A percentile compares a stretch with the other conserved stretches of the same genome.
phyloP scores from a whole-genome alignment of 2,113 vertebrate genomes.

The Oncorhynchus mykiss region DNA sequence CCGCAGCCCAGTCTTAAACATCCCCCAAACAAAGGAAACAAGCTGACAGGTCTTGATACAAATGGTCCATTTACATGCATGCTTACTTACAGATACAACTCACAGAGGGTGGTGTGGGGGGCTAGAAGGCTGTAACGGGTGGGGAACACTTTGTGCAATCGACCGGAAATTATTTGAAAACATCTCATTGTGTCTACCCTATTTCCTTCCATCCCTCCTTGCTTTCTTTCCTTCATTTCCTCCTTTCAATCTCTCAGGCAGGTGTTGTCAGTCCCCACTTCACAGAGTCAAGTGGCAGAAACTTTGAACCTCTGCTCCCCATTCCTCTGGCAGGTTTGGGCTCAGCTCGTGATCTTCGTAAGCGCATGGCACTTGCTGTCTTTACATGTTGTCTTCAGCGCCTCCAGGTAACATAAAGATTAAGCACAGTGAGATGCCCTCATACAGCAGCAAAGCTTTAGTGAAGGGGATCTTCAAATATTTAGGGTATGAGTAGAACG shows the following conservation, averaged over 20 bases:
- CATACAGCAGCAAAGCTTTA: conserved; percentile 61
- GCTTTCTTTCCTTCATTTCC: conserved; percentile 31
- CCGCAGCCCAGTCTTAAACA: conserved; percentile 14
- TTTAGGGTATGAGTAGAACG: conserved; percentile 72
- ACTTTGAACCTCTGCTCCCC: conserved; percentile 66
- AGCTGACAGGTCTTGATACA: conserved; percentile 6
- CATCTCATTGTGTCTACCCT: conserved; percentile 33
- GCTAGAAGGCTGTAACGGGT: neutral
- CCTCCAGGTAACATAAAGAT: conserved; percentile 76
- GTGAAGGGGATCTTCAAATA: conserved; percentile 76
- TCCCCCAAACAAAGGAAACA: neutral
- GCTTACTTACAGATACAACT: conserved; percentile 31
- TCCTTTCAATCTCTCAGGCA: conserved; percentile 44
- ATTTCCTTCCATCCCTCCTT: conserved; percentile 33
- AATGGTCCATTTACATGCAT: conserved; percentile 21
- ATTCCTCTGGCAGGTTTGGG: conserved; percentile 19
- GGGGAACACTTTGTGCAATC: neutral
- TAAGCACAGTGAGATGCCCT: conserved; percentile 65
- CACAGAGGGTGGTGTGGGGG: conserved; percentile 4
- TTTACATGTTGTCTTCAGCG: conserved; percentile 51
- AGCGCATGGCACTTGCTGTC: conserved; percentile 43
- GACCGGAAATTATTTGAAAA: conserved; percentile 43
- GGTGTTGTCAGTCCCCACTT: conserved; percentile 57
- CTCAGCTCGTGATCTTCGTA: conserved; percentile 48
- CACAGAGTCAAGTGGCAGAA: conserved; percentile 40